These are phyloP conservation scores for Paelopatides confundens DNA, from an alignment of 53 echinoderm and acorn worm species.

Conservation along the genomic window DNA sequence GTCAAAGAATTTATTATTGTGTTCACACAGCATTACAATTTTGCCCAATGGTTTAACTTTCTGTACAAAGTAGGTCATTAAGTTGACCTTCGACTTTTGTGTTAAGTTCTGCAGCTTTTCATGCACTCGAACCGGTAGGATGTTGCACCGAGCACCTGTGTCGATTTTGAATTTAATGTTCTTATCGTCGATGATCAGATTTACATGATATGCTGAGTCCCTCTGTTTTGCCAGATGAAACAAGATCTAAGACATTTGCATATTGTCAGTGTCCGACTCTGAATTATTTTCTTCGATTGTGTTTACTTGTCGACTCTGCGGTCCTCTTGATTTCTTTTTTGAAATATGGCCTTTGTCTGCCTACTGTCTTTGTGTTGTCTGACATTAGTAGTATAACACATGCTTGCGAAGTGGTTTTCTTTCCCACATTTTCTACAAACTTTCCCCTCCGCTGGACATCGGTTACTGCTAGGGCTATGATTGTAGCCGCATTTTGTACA, in stretches of 20 bases:
- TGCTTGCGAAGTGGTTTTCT: neutral
- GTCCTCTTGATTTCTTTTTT: neutral
- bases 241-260: neutral
- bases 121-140: neutral
- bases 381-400: neutral
- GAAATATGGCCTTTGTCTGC: neutral
- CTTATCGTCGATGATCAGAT: neutral
- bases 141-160: constrained; percentile 42
- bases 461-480: too few relatives aligned
- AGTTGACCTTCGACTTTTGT: neutral
- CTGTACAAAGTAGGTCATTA: neutral
- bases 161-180: constrained; percentile 38
- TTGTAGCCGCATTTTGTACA: too few relatives aligned
- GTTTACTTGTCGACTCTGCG: too few relatives aligned
- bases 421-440: neutral
- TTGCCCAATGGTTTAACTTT: neutral
- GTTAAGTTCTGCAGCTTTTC: neutral
- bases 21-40: neutral
- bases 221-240: neutral
- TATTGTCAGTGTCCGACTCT: neutral
- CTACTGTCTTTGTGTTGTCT: neutral
- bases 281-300: neutral
- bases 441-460: neutral
- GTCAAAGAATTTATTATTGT: neutral
- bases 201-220: neutral